Percentiles rank a stretch among this genome's conserved stretches.
phyloP scores from a whole-genome alignment of 64 coral and sea anemone genomes.

The Stichodactyla helianthus region DNA sequence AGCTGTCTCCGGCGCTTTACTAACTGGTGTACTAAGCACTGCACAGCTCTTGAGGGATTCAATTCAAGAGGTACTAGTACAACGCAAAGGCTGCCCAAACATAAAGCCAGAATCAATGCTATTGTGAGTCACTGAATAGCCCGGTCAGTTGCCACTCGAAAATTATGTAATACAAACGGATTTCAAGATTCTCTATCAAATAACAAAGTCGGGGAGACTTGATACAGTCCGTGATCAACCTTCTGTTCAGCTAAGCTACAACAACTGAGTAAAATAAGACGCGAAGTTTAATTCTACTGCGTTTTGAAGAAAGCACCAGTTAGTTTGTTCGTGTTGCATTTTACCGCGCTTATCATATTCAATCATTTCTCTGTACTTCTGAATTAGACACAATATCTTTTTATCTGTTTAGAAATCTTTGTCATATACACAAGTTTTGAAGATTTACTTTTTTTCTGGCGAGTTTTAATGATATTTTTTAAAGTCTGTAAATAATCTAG shows the following conservation, averaged over 20 bases:
- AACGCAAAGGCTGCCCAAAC: not conserved
- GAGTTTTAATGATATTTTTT: too few relatives aligned
- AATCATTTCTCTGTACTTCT: too few relatives aligned
- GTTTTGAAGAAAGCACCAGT: too few relatives aligned
- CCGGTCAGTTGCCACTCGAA: not conserved
- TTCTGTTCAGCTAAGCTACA: slow-evolving; percentile 14
- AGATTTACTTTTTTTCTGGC: too few relatives aligned
- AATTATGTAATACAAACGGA: not conserved
- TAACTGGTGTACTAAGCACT: not conserved
- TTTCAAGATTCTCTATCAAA: slow-evolving; percentile 10
- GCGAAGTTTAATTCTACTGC: not conserved
- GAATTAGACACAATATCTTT: too few relatives aligned
- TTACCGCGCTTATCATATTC: too few relatives aligned
- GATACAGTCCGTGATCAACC: not conserved
- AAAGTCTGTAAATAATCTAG: too few relatives aligned
- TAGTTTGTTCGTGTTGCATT: too few relatives aligned
- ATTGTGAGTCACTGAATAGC: not conserved
- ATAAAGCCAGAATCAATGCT: too few relatives aligned
- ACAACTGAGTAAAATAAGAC: not conserved
- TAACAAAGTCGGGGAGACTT: not conserved
- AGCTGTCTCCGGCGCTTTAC: not conserved
- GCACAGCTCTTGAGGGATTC: not conserved
- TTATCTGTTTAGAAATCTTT: too few relatives aligned
- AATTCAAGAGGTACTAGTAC: not conserved
- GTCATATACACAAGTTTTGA: too few relatives aligned